Percentiles rank a stretch among this genome's conserved stretches.
phyloP scores from a whole-genome alignment of 2,888 invertebrate species.

The Lydus trimaculatus region DNA sequence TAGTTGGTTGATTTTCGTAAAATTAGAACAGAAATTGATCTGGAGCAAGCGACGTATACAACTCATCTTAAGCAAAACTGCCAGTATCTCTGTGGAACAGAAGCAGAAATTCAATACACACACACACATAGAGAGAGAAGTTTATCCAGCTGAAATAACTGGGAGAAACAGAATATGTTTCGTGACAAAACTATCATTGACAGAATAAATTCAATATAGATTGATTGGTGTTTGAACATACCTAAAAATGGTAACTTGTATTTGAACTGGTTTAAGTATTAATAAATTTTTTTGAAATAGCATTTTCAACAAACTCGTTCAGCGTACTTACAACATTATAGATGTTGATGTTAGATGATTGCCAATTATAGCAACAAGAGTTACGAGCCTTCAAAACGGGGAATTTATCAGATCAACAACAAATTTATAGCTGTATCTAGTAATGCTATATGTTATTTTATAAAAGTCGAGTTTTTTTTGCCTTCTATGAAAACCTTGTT shows the following conservation, averaged over 20 bases:
- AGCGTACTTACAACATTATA: not conserved
- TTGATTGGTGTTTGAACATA: not conserved
- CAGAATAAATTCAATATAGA: not conserved
- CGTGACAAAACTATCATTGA: not conserved
- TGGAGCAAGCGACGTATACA: not conserved
- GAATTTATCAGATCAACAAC: constrained; percentile 32
- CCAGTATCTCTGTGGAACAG: not conserved
- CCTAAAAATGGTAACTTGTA: not conserved
- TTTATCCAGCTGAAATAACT: not conserved
- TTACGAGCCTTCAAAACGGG: constrained; percentile 36
- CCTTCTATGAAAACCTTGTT: not conserved
- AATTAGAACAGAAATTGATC: not conserved
- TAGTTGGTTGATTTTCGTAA: not conserved
- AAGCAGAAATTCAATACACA: not conserved
- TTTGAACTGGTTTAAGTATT: not conserved
- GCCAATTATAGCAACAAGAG: constrained; percentile 37
- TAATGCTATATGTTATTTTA: not conserved
- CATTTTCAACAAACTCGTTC: not conserved
- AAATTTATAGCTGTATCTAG: not conserved
- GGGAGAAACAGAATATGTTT: not conserved
- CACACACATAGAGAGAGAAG: not conserved
- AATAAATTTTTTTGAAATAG: not conserved
- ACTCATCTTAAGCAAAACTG: not conserved
- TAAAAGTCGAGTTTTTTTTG: not conserved
- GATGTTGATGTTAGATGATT: constrained; percentile 26